Evolutionary conservation across 2,797 vertebrate genomes (phyloP).

Genomic region (Sphenopsis melanotis): DNA sequence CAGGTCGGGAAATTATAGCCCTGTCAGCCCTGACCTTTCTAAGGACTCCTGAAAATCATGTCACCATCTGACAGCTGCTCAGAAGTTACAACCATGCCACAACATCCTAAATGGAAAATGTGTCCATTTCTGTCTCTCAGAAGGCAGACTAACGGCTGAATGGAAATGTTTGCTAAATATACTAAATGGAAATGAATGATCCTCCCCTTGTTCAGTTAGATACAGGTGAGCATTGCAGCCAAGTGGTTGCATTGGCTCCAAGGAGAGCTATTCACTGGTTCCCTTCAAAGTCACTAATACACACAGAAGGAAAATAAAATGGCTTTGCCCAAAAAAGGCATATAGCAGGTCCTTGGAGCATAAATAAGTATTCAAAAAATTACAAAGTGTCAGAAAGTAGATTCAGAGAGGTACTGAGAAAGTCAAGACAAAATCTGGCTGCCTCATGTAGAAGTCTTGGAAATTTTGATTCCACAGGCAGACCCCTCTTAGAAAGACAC

Average conservation of each 20-base stretch:
- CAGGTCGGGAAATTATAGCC: background rate
- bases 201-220: background rate
- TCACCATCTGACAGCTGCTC: background rate
- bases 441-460: background rate
- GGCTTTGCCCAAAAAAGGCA: background rate
- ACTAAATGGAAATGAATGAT: background rate
- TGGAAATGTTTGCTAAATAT: background rate
- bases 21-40: background rate
- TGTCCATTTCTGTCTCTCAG: background rate
- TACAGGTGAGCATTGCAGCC: rapidly evolving
- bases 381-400: background rate
- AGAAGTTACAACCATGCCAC: background rate
- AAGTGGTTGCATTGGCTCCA: background rate
- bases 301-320: background rate
- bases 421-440: background rate
- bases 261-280: background rate
- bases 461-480: background rate
- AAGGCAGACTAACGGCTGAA: background rate
- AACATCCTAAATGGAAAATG: rapidly evolving
- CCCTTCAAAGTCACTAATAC: background rate
- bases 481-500: background rate
- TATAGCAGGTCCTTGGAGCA: background rate
- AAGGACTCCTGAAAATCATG: background rate
- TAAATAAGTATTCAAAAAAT: background rate
- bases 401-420: background rate